Conservation (phyloP, 2,888 invertebrate genomes). For the Reticulitermes lucifugus region DNA sequence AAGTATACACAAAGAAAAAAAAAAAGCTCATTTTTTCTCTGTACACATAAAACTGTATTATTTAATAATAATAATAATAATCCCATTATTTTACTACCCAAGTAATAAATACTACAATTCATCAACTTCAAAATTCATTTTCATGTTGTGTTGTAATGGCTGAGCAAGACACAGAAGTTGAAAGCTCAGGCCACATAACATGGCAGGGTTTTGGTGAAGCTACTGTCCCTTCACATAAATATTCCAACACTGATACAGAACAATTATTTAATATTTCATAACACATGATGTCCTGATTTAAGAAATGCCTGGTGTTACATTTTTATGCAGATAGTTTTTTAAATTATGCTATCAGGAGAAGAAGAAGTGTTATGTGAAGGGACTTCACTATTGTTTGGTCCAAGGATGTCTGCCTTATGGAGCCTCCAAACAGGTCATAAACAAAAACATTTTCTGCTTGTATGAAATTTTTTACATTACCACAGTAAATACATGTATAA, state of each 20-base stretch:
- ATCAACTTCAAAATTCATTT: slow-evolving; percentile 52
- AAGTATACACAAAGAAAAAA: neutral
- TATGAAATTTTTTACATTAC: slow-evolving; percentile 44
- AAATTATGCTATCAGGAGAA: neutral
- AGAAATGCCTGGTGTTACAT: neutral
- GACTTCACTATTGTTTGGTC: slow-evolving; percentile 48
- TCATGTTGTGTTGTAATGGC: slow-evolving; percentile 48
- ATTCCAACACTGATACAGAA: slow-evolving; percentile 29
- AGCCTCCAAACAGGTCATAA: slow-evolving; percentile 40
- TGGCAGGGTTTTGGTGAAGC: slow-evolving; percentile 42
- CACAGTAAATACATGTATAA: slow-evolving; percentile 53
- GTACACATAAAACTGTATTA: slow-evolving; percentile 56
- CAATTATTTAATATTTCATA: neutral
- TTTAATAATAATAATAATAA: slow-evolving; percentile 54
- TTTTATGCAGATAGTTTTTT: neutral
- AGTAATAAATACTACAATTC: slow-evolving; percentile 56
- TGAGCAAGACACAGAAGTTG: slow-evolving; percentile 32
- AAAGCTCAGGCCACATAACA: slow-evolving; percentile 32
- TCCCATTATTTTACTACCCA: slow-evolving; percentile 54
- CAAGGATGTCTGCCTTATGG: slow-evolving; percentile 45
- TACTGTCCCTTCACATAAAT: slow-evolving; percentile 3
- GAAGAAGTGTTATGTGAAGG: slow-evolving; percentile 39
- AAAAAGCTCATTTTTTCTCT: slow-evolving; percentile 46
- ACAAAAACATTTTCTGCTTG: slow-evolving; percentile 44
- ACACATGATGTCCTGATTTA: slow-evolving; percentile 17